Evolutionary conservation across 2,888 invertebrate species (phyloP), one percentile per base, ranked within the genome.

Genomic region (Lasioglossum calceatum): DNA sequence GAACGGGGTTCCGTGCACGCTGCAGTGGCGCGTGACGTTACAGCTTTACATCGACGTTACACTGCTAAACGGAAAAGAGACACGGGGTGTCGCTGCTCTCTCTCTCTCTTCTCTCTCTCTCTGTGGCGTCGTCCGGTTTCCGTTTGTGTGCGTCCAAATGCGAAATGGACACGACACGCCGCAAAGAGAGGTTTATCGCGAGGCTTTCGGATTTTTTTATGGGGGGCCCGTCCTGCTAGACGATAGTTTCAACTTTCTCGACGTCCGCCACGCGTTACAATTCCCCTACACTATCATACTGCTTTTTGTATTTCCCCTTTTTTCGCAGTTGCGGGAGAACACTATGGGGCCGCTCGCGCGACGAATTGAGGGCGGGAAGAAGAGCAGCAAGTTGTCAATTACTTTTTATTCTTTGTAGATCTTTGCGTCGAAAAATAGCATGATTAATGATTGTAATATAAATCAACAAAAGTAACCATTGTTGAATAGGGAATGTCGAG

Each of bases 141-240:
- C 85, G 79, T 74, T 83, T 84, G 87, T 84, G 86, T 81, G 82
- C 85, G 88, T 84, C 89, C 81, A 87, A 89, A 89, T 80, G 87
- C 89, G 87, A 90, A 90, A 90, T 90, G 88, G 87, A 90, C 90
- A 88, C 82, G 82, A 85, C 87, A 88, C 73, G 78, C 86, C 88
- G 82, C 88, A 83, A 87, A 78, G 84, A 87, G 84, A 88, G 88
- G 87, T 87, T 90, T 90, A 90, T 89, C 88, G 87, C 75, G 81
- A 77, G 73, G 71, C 80, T 87, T 80, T 88, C 82, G 84, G 75
- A 82, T 81, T 76, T 83, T 88, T 85, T 72, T 72, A 81, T 79
- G 75, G 54, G 82, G 61, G 32, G 1, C 19, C 76, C 32, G 76
- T 81, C 54, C 80, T 76, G 83, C 76, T 87, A 87, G 84, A 82